Evolutionary conservation across 2,113 vertebrate species (phyloP), one percentile per base, ranked within the genome.

Genomic region (Leiothrix lutea): DNA sequence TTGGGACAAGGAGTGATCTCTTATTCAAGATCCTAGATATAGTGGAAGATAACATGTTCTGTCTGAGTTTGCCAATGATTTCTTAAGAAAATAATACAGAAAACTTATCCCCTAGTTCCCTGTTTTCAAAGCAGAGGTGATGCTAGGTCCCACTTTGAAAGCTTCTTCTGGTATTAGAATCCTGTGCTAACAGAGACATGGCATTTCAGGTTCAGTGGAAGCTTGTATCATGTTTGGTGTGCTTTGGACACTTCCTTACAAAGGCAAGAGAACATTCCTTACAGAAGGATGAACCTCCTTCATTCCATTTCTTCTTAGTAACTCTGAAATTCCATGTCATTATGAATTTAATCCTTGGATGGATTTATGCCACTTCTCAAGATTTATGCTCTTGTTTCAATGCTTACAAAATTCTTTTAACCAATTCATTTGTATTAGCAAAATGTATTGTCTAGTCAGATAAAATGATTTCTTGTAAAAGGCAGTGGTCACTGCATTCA

Each of bases 21-120:
- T 66, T 54, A 60, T 53, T 28, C 1, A 3, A 50, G 4, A 8
- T 67, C 21, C 26, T 75, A 21, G 35, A 28, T 72, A 23, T 35
- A 11, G 9, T 57, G 14, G 33, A 56, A 72, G 29, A 56, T 23
- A 67, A 36, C 0, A 1, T 0, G 0, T 65, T 75, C 16, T 75
- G 31, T 75, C 61, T 77, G 44, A 64, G 7, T 40, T 57, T 91
- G 42, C 4, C 8, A 12, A 17, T 57, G 60, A 42, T 62, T 84
- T 75, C 53, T 50, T 69, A 38, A 50, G 50, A 82, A 90, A 75
- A 36, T 11, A n/a, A 20, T 24, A 28, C 19, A 73, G n/a, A 60
- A 65, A 87, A 47, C 9, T 5, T 53, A 11, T 5, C n/a, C 18
- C 29, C 6, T 11, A 12, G 1, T 64, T 87, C 25, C 21, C 15